Conservation (phyloP, 2,888 invertebrate species). For the Caenorhabditis sp. region DNA sequence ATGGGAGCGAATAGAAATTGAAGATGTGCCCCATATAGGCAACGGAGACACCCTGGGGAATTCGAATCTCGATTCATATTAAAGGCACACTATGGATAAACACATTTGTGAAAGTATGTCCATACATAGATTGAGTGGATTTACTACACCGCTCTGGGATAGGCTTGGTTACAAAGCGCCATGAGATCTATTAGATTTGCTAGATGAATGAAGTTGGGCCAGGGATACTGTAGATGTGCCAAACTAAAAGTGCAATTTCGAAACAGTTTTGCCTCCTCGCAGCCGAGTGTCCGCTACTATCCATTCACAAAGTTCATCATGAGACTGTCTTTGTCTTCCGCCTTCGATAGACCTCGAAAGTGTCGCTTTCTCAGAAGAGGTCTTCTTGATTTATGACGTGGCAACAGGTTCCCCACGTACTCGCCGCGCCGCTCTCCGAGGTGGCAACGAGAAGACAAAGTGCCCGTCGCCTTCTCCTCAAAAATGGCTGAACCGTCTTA, state of each 20-base stretch:
- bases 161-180: conserved; percentile 11
- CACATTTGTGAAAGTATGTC: conserved; percentile 28
- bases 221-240: no score
- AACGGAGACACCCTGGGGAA: conserved; percentile 22
- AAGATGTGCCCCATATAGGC: conserved; percentile 15
- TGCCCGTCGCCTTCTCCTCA: neutral
- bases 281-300: neutral
- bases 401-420: conserved; percentile 25
- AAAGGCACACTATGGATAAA: conserved; percentile 39
- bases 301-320: neutral
- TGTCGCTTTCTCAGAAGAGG: conserved; percentile 42
- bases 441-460: conserved; percentile 12
- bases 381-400: conserved; percentile 45
- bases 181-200: no score
- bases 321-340: neutral
- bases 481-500: conserved; percentile 40
- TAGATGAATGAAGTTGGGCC: no score
- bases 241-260: no score
- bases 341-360: conserved; percentile 14
- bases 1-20: conserved; percentile 5
- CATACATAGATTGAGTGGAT: conserved; percentile 48
- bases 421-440: neutral
- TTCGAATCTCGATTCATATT: conserved; percentile 46
- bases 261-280: neutral
- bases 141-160: conserved; percentile 26